Percentiles rank a stretch among this genome's conserved stretches.
Evolutionary conservation across 2,797 vertebrate genomes (phyloP).

Genomic region (Aphelocoma californica): DNA sequence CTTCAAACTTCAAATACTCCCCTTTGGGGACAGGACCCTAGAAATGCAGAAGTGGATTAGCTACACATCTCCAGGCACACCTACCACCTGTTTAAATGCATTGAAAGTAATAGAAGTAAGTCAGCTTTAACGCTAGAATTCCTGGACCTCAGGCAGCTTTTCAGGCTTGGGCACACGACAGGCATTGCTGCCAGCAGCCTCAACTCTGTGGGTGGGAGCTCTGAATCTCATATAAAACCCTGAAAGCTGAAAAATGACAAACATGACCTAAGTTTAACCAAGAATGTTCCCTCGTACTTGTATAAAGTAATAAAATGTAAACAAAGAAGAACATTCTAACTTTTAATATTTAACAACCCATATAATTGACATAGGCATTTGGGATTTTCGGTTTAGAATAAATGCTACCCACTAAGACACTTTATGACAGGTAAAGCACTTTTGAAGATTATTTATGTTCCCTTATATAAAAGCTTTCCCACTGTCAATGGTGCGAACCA

Average conservation of each 20-base stretch:
- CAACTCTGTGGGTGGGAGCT: neutral
- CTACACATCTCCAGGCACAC: neutral
- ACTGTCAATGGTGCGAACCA: neutral
- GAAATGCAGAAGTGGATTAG: neutral
- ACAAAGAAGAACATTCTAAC: neutral
- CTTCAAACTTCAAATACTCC: neutral
- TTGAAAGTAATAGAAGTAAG: neutral
- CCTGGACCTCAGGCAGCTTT: neutral
- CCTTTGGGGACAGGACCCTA: neutral
- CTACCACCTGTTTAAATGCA: neutral
- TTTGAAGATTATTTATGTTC: slow-evolving; percentile 5
- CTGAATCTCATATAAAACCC: neutral
- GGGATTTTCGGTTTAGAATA: neutral
- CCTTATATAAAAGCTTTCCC: slow-evolving; percentile 4
- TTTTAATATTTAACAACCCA: neutral
- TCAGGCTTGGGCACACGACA: neutral
- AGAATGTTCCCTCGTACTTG: neutral
- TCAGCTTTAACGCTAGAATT: neutral
- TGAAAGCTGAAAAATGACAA: neutral
- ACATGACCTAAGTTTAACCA: neutral
- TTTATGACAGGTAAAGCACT: slow-evolving; percentile 17
- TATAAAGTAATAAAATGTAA: neutral
- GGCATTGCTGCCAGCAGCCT: neutral
- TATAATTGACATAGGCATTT: neutral
- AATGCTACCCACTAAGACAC: neutral